Evolutionary conservation across 2,797 vertebrate genomes (phyloP), one percentile per base, ranked within the genome.

Genomic region (Argentina silus): DNA sequence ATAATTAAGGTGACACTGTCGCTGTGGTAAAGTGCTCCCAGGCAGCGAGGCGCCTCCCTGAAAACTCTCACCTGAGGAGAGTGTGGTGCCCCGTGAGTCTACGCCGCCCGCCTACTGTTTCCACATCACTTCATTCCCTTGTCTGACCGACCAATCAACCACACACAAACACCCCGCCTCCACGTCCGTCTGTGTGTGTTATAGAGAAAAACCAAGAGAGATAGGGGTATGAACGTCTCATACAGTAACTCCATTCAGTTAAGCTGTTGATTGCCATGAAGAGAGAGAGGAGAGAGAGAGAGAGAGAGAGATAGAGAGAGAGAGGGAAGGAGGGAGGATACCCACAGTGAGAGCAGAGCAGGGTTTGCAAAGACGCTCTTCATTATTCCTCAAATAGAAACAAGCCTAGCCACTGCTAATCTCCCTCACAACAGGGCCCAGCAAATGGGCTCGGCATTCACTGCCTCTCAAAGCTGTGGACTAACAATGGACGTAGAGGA

Each of bases 301-400:
- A 42, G 50, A 45, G 45, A 47, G 7, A 19, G 56, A 12, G 43
- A 43, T 10, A 2, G 19, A 36, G 50, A 53, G 17, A 70, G 21
- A 10, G 6, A 36, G 48, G 48, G 48, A 55, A 59, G 27, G 60
- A 72, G 17, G 15, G 27, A 64, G 11, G 11, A 42, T 21, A 75
- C 44, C 44, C 51, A 23, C 80, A 84, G 76, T 69, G 79, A 67
- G 50, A 79, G 75, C 3, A 42, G 68, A 42, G 56, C 12, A 42
- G 70, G 72, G 75, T 78, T 83, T 86, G 78, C 81, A 78, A 50
- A 51, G 76, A 84, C 75, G 79, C 77, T 83, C 63, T 86, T 89
- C 86, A 90, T 91, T 91, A 87, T 87, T 88, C 80, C 83, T 90
- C 83, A 87, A 92, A 91, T 83, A 88, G 84, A 90, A 93, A 88